Evolutionary conservation across 2,797 vertebrate genomes (phyloP), one percentile per base, ranked within the genome.

Genomic region (Channa striata): DNA sequence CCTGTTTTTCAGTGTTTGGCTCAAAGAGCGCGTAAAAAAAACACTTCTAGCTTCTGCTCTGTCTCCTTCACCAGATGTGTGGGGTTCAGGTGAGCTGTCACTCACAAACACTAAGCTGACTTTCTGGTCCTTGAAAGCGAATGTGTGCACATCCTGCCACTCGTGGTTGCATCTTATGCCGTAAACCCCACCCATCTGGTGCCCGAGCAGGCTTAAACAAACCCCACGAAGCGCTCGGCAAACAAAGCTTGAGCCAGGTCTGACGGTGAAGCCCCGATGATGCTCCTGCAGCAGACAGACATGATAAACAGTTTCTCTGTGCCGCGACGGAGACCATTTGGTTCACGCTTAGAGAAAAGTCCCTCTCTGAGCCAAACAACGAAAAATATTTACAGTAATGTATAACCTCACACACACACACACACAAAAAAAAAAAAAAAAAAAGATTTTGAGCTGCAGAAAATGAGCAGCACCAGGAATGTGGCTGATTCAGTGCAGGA

Each of bases 141-240:
- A 49, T 91, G 86, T 92, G 86, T 91, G 76, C 89, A 43, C 89
- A 83, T 88, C 81, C 87, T 89, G 87, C 83, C 81, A 52, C 79
- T 78, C 51, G 66, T 34, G 48, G 74, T 72, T 21, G 68, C 53
- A 64, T 77, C 83, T 82, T 82, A 82, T 49, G 72, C 77, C 21
- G 6, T 89, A 90, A 88, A 56, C 74, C 86, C 85, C 86, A 46
- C 83, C 89, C 87, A 84, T 89, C 88, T 87, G 88, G 82, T 82
- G 80, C 82, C 66, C 51, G 69, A 67, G 76, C 20, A 78, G 79
- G 73, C 84, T 82, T 63, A 72, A 87, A 81, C 89, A 91, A 89
- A 91, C 74, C 59, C 50, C 40, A 1, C 34, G 5, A 39, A 80
- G 87, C 77, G 34, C 21, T 76, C 33, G 0, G 84, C 88, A 91